phyloP scores from a whole-genome alignment of 2,797 vertebrate genomes.

The Dermochelys coriacea region DNA sequence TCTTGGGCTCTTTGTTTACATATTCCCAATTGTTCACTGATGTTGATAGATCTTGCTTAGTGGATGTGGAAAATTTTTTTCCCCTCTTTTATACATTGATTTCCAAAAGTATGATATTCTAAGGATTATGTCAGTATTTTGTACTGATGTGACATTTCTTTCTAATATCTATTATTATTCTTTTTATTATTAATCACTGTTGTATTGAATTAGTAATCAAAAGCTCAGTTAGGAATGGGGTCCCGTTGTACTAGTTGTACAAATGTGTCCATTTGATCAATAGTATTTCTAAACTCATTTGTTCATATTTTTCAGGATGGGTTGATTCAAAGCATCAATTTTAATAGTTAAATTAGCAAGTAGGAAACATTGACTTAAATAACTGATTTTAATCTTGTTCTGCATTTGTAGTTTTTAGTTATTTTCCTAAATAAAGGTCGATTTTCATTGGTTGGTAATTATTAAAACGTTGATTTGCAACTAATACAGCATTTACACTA shows the following conservation, averaged over 20 bases:
- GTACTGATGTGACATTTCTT: neutral
- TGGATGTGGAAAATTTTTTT: neutral
- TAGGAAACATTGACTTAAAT: no score
- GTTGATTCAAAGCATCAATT: no score
- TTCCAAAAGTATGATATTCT: neutral
- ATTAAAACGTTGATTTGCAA: no score
- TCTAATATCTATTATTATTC: fast-evolving
- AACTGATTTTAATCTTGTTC: no score
- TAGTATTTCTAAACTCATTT: no score
- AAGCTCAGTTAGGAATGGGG: neutral
- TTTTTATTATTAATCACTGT: neutral
- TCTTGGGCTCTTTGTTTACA: neutral
- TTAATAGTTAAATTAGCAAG: no score
- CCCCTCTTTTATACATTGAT: neutral
- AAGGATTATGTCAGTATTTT: neutral
- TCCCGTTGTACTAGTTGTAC: neutral
- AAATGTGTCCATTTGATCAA: neutral
- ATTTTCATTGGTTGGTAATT: no score
- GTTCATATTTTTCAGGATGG: no score
- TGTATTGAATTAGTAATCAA: neutral
- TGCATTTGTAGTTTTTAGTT: no score
- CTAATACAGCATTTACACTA: no score
- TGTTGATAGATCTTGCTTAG: neutral
- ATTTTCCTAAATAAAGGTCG: no score
- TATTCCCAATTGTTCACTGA: neutral